These are phyloP conservation scores for Anniella stebbinsi DNA, from an alignment of 2,797 vertebrate species.

Conservation along the genomic window DNA sequence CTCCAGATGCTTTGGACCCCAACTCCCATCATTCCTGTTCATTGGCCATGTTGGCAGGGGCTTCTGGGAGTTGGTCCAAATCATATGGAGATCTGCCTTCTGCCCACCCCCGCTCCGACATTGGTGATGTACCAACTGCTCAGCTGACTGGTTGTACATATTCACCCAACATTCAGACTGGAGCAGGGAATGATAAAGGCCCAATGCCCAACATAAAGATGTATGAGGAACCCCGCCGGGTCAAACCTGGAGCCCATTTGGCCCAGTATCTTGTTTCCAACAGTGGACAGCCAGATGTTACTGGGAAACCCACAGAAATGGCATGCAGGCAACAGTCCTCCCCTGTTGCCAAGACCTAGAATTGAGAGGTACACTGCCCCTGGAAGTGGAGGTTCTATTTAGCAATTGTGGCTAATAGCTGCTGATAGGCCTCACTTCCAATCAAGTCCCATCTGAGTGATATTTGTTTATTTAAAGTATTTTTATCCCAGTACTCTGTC, in stretches of 20 bases:
- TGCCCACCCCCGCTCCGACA: not conserved
- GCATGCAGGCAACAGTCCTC: too few species aligned
- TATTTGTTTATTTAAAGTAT: too few species aligned
- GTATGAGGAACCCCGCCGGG: not conserved
- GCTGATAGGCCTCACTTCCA: not conserved
- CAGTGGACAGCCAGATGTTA: not conserved
- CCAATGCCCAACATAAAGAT: not conserved
- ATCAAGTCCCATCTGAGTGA: too few species aligned
- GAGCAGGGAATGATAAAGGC: too few species aligned
- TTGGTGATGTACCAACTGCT: too few species aligned
- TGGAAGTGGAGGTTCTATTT: not conserved
- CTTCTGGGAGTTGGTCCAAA: not conserved
- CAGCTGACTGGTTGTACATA: too few species aligned
- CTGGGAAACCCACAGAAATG: not conserved
- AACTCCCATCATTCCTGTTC: not conserved
- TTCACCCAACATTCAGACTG: not conserved
- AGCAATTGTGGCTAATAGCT: not conserved
- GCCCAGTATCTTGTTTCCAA: not conserved
- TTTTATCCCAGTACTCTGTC: too few species aligned
- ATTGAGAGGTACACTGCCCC: not conserved
- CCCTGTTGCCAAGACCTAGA: not conserved
- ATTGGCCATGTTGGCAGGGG: not conserved
- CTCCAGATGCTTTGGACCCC: not conserved
- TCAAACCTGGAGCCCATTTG: not conserved
- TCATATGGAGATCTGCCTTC: not conserved